Evolutionary conservation across 2,888 invertebrate species (phyloP).

Genomic region (Pachydiplax longipennis): DNA sequence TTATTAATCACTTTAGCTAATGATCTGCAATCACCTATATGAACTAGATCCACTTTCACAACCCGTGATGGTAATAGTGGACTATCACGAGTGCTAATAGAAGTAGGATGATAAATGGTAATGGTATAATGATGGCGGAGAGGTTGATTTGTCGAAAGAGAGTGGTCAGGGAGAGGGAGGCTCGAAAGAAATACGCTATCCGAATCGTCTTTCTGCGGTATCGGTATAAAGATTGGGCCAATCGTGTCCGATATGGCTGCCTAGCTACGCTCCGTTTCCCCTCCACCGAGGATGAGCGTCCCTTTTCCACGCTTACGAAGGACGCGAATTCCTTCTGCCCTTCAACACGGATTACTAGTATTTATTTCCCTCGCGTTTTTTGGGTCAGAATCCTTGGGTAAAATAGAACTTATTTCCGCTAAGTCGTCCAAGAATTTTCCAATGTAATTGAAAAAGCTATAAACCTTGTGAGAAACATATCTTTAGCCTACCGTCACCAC

Average conservation of each 20-base stretch:
- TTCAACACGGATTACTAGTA: not conserved
- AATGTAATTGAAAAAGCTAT: too few species aligned
- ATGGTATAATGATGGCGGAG: too few species aligned
- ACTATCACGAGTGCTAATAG: too few species aligned
- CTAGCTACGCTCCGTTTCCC: not conserved
- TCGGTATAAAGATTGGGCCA: not conserved
- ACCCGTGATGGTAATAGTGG: too few species aligned
- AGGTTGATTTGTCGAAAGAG: not conserved
- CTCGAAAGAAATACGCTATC: not conserved
- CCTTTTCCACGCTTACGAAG: not conserved
- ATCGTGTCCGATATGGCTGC: not conserved
- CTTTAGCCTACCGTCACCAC: too few species aligned
- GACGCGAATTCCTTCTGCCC: not conserved
- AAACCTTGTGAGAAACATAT: too few species aligned
- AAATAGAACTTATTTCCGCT: not conserved
- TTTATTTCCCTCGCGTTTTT: not conserved
- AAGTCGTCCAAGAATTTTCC: not conserved
- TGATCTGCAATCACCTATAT: too few species aligned
- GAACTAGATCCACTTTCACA: too few species aligned
- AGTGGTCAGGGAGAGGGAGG: not conserved
- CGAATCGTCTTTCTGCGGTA: too few species aligned
- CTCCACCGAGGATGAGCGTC: not conserved
- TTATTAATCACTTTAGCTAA: too few species aligned
- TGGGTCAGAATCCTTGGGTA: not conserved
- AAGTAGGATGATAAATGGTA: too few species aligned